These are phyloP conservation scores for Micronycteris hirsuta DNA, from an alignment of 2,113 vertebrate genomes.

Conservation along the genomic window DNA sequence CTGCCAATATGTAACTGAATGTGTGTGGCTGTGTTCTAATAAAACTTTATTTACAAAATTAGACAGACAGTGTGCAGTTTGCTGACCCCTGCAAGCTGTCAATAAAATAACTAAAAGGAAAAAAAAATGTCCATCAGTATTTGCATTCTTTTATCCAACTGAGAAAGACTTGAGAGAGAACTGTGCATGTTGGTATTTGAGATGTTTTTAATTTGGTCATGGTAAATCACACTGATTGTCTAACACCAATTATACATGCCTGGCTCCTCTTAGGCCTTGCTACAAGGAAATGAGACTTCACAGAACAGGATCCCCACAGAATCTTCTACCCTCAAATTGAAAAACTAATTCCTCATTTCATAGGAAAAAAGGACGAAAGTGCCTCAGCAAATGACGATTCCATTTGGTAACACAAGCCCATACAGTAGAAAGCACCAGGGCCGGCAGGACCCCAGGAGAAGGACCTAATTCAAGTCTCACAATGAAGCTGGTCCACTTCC, in stretches of 20 bases:
- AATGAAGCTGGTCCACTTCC: background rate
- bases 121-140: background rate
- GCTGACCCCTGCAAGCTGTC: background rate
- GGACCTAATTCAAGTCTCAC: background rate
- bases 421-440: background rate
- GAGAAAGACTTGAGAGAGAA: background rate
- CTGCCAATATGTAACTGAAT: background rate
- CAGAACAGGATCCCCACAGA: background rate
- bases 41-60: slow-evolving; percentile 37
- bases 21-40: background rate
- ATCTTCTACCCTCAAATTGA: background rate
- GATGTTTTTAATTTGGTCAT: background rate
- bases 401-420: background rate
- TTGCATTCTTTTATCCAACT: background rate
- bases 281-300: background rate
- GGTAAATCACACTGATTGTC: background rate
- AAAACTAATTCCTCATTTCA: slow-evolving; percentile 31
- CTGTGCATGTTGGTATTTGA: background rate
- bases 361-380: background rate
- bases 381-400: background rate
- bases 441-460: background rate
- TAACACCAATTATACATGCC: background rate
- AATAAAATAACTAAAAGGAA: background rate
- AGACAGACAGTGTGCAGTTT: background rate
- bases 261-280: background rate